Conservation (phyloP, 2,797 vertebrate species). For the Diplodus sargus region DNA sequence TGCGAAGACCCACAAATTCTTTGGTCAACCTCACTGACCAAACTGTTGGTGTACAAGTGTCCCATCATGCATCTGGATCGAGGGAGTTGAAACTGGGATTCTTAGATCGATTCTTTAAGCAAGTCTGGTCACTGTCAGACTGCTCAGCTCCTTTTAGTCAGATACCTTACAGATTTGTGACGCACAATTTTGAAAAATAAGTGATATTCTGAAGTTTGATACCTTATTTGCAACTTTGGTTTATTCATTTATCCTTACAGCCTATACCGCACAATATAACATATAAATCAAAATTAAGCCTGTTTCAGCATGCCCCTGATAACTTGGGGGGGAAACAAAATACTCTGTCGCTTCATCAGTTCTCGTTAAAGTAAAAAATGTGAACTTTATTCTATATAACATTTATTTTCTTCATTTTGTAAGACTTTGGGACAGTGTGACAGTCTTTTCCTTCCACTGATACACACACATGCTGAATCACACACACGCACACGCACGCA, state of each 20-base stretch:
- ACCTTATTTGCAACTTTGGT: not conserved
- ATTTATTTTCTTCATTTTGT: constrained; percentile 24
- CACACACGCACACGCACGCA: not conserved
- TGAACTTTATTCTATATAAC: not conserved
- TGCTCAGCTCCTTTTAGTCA: not conserved
- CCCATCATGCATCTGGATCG: constrained; percentile 67
- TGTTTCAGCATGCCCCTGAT: not conserved
- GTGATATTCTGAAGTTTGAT: not conserved
- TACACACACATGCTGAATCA: constrained; percentile 15
- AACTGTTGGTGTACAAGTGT: constrained; percentile 64
- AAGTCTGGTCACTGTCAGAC: constrained; percentile 14
- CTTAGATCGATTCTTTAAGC: constrained; percentile 4
- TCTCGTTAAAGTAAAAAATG: not conserved
- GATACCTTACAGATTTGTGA: not conserved
- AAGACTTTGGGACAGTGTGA: constrained; percentile 40
- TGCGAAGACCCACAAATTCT: constrained; percentile 60
- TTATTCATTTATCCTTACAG: not conserved
- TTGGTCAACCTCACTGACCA: constrained; percentile 68
- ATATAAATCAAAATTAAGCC: not conserved
- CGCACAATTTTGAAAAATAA: not conserved
- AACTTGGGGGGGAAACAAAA: not conserved
- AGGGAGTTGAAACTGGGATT: not conserved
- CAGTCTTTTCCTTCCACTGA: constrained; percentile 35
- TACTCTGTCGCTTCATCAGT: not conserved
- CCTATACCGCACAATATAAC: not conserved